A percentile compares a stretch with the other conserved stretches of the same genome.
Evolutionary conservation across 2,888 invertebrate genomes (phyloP).

Genomic region (Achlya flavicornis): DNA sequence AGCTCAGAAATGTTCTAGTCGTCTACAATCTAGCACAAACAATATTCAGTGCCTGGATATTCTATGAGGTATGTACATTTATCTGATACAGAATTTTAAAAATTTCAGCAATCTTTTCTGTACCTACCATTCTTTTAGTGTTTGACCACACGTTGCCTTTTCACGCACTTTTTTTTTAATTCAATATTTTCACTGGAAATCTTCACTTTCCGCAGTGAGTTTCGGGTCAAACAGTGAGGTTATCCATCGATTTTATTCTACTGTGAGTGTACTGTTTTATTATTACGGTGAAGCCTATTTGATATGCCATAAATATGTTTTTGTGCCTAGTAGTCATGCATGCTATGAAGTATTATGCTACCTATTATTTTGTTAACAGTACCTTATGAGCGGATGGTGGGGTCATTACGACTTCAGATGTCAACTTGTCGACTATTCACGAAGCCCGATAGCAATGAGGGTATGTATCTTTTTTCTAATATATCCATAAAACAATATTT

Average conservation of each 20-base stretch:
- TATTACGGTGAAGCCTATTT: too few relatives aligned
- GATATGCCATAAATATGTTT: not conserved
- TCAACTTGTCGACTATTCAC: constrained; percentile 95
- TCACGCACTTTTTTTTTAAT: not conserved
- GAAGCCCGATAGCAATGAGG: constrained; percentile 88
- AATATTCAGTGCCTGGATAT: constrained; percentile 94
- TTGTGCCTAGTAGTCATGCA: not conserved
- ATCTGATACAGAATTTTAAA: not conserved
- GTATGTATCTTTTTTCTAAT: constrained; percentile 62
- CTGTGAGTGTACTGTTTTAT: not conserved
- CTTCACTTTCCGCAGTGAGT: not conserved
- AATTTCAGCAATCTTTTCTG: too few relatives aligned
- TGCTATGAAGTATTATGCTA: not conserved
- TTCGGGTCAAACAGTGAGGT: not conserved
- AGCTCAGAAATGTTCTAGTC: constrained; percentile 90
- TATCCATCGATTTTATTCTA: too few relatives aligned
- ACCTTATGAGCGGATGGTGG: constrained; percentile 90
- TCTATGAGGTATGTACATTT: constrained; percentile 89
- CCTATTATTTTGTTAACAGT: constrained; percentile 67
- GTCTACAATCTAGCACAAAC: constrained; percentile 96
- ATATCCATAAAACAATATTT: not conserved
- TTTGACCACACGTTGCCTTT: too few relatives aligned
- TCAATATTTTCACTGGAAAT: not conserved
- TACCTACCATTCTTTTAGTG: too few relatives aligned
- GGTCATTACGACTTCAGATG: constrained; percentile 92